Evolutionary conservation across 2,888 invertebrate genomes (phyloP).

Genomic region (Pristionchus arcanus): DNA sequence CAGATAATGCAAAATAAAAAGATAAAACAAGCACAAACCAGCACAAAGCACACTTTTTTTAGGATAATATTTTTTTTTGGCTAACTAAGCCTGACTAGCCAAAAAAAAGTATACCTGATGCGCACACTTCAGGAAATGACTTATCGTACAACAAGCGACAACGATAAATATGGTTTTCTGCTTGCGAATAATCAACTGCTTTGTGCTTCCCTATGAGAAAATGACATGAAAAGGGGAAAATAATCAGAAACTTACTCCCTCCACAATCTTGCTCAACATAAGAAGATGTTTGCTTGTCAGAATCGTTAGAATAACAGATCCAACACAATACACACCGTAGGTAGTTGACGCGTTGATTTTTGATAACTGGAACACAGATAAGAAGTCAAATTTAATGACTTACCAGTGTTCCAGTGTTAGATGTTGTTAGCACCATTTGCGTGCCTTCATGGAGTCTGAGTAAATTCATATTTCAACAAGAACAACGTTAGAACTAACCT

Average conservation of each 20-base stretch:
- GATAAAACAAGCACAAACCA: too few relatives aligned
- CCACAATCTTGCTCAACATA: not conserved
- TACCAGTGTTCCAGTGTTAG: not conserved
- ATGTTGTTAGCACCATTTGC: not conserved
- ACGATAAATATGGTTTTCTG: not conserved
- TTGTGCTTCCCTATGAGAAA: not conserved
- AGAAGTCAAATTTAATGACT: not conserved
- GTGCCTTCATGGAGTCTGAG: not conserved
- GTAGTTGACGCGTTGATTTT: not conserved
- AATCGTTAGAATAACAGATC: not conserved
- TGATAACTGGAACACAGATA: not conserved
- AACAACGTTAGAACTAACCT: not conserved
- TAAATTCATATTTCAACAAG: not conserved
- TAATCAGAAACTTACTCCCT: not conserved
- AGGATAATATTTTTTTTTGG: too few relatives aligned
- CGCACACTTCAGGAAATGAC: not conserved
- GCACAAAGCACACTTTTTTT: too few relatives aligned
- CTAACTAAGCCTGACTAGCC: too few relatives aligned
- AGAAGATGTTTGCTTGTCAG: not conserved
- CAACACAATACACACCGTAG: not conserved
- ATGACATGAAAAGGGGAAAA: not conserved
- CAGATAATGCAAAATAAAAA: too few relatives aligned
- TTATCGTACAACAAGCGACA: not conserved
- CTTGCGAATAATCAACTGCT: not conserved
- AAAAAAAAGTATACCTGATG: not conserved